Base-by-base conservation (phyloP, 2,797 vertebrate species). In the Rhinophrynus dorsalis region DNA sequence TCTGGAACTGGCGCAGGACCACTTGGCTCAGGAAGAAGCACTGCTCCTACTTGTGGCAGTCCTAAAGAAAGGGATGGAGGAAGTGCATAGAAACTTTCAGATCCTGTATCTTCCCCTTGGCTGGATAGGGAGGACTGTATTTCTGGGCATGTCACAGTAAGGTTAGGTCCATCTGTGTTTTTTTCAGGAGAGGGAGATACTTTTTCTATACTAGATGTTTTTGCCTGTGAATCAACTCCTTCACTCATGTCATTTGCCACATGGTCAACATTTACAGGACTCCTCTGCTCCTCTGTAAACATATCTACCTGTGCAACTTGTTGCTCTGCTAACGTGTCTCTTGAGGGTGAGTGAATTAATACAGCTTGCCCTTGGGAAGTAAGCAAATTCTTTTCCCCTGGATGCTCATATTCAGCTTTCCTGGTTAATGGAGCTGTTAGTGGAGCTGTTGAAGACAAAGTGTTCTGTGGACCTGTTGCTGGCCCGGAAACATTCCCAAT, bases 1-100 rank as follows among this genome's bases (percentile, higher is more conserved):
- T 66, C 61, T 15, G 20, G 38, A 21, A 20, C 35, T 30, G 24
- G 47, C 50, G 74, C 58, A 32, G 76, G 59, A 13, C 29, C 15
- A n/a, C 20, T 21, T 42, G 24, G 10, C 5, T 7, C 50, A 24
- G 67, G 51, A 15, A 60, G 37, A 6, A 60, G 9, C 10, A 62
- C 62, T 37, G 61, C 60, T 32, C 55, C 12, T 23, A 54, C 20
- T 0, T 54, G 68, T 26, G 59, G 51, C 24, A 70, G 21, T 57
- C 61, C 35, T 18, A 42, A 48, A 20, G 32, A 47, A 12, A 79
- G 73, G 27, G 56, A 24, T 20, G 78, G 64, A 20, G 67, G 0
- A 15, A 75, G 70, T 3, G 0, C 26, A 29, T 66, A 11, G 37
- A 51, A 73, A 11, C 26, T 51, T 3, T 32, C 45, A 2, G 69